These are phyloP conservation scores for Hyperoodon ampullatus DNA, from an alignment of 2,113 vertebrate species.

Conservation along the genomic window DNA sequence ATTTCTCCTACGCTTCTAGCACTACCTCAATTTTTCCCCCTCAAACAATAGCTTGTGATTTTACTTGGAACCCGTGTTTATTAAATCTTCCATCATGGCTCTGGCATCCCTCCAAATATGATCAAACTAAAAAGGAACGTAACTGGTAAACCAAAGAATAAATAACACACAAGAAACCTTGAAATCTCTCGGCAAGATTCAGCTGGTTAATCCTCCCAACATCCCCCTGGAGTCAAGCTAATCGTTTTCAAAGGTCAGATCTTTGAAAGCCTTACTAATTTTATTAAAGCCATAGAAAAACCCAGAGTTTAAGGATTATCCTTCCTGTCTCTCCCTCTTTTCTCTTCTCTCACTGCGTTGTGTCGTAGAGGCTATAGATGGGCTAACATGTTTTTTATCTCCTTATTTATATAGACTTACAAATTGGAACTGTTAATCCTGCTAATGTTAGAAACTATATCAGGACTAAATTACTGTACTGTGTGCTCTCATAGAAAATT, in stretches of 20 bases:
- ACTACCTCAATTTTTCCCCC: not conserved
- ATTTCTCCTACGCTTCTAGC: not conserved
- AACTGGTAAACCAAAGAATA: constrained; percentile 14
- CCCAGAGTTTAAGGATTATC: constrained; percentile 39
- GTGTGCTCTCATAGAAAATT: constrained; percentile 41
- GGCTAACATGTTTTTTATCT: constrained; percentile 6
- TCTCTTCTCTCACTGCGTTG: not conserved
- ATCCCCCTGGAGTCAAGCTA: constrained; percentile 6
- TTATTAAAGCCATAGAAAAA: constrained; percentile 51
- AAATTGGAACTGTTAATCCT: constrained; percentile 52
- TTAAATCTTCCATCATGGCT: not conserved
- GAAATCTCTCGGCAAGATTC: constrained; percentile 46
- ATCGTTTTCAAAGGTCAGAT: constrained; percentile 51
- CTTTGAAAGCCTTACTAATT: constrained; percentile 47
- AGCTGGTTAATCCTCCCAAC: not conserved
- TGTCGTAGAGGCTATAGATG: constrained; percentile 10
- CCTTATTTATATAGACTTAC: constrained; percentile 47
- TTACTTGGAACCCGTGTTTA: constrained; percentile 41
- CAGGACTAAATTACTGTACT: not conserved
- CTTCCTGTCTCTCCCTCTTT: constrained; percentile 18
- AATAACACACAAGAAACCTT: constrained; percentile 50
- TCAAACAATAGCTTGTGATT: constrained; percentile 51
- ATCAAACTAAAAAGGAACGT: constrained; percentile 51
- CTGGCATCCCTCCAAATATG: constrained; percentile 31
- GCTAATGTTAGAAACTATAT: constrained; percentile 39